These are phyloP conservation scores for Rosalia funebris DNA, from an alignment of 2,888 invertebrate species.

Conservation along the genomic window DNA sequence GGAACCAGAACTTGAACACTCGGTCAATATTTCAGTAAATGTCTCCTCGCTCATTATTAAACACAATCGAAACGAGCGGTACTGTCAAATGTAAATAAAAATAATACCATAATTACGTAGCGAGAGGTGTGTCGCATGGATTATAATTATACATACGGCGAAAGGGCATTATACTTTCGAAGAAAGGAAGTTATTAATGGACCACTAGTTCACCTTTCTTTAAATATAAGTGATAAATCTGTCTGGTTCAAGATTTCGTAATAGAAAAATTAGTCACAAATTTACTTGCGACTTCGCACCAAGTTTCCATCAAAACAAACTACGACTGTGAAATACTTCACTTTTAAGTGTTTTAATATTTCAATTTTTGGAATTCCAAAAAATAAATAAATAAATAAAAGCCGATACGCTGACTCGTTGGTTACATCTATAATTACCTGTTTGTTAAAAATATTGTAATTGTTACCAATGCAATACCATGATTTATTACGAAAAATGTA, in stretches of 20 bases:
- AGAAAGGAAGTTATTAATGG: conserved; percentile 26
- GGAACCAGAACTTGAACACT: conserved; percentile 8
- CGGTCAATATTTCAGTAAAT: conserved; percentile 17
- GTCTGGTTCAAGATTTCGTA: background rate
- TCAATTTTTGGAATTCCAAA: no score
- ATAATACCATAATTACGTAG: conserved; percentile 10
- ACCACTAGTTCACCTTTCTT: background rate
- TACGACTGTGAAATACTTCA: no score
- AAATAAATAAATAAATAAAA: no score
- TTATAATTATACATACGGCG: conserved; percentile 18
- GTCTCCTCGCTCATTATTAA: conserved; percentile 27
- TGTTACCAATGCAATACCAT: no score
- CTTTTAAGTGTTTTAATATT: no score
- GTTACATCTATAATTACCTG: no score
- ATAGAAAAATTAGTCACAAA: background rate
- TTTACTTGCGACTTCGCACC: no score
- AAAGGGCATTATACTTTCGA: conserved; percentile 16
- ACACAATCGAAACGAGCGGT: conserved; percentile 31
- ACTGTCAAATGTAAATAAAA: background rate
- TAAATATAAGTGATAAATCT: background rate
- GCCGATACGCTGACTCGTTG: no score
- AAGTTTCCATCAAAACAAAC: no score
- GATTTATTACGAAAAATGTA: no score
- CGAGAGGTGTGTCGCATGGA: conserved; percentile 5
- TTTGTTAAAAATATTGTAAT: no score